Evolutionary conservation across 2,113 vertebrate species (phyloP).

Genomic region (Ornithorhynchus anatinus): DNA sequence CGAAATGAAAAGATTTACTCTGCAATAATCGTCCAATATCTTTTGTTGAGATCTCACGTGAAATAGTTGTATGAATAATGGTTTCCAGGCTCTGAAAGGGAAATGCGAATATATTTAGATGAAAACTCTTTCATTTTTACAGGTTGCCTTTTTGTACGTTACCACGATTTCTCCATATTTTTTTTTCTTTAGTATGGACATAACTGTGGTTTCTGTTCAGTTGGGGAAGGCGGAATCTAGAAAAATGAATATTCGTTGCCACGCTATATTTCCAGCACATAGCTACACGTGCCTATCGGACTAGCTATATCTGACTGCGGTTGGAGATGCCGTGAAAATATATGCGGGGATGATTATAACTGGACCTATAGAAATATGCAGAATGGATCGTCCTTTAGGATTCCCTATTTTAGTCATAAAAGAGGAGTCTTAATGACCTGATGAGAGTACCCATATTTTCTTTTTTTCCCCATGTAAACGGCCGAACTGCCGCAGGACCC

Average conservation of each 20-base stretch:
- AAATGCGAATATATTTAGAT: not conserved
- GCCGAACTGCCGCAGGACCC: not conserved
- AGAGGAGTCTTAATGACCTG: slow-evolving; percentile 17
- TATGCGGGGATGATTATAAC: not conserved
- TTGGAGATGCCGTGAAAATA: slow-evolving; percentile 4
- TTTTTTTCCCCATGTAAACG: slow-evolving; percentile 1
- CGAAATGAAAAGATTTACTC: slow-evolving; percentile 4
- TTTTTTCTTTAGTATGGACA: not conserved
- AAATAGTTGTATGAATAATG: slow-evolving; percentile 8
- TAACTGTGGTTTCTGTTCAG: slow-evolving; percentile 34
- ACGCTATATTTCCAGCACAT: not conserved
- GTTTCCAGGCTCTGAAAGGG: not conserved
- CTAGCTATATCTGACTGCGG: not conserved
- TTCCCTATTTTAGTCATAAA: slow-evolving; percentile 1
- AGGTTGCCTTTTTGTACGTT: not conserved
- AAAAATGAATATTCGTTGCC: not conserved
- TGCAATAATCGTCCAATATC: not conserved
- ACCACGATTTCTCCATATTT: not conserved
- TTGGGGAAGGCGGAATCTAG: not conserved
- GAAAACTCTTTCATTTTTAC: slow-evolving; percentile 15
- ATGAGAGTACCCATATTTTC: not conserved
- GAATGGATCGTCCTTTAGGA: slow-evolving; percentile 6
- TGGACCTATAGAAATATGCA: slow-evolving; percentile 1
- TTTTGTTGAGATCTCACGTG: slow-evolving; percentile 42
- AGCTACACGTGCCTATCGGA: slow-evolving; percentile 9